A percentile compares a stretch with the other conserved stretches of the same genome.
Conservation (phyloP, 2,113 vertebrate genomes). For the Myxocyprinus asiaticus region DNA sequence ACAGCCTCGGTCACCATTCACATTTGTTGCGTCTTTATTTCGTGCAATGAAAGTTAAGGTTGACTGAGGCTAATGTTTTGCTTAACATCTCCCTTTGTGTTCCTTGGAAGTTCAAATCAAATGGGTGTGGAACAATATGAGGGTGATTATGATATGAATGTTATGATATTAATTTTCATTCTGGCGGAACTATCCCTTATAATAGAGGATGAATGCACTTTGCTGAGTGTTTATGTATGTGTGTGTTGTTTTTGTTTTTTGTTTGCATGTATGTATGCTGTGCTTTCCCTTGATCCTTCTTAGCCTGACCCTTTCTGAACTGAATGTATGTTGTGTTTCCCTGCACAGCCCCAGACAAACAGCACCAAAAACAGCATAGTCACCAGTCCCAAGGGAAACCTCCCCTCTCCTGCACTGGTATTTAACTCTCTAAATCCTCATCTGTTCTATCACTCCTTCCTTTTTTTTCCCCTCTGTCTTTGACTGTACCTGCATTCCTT, state of each 20-base stretch:
- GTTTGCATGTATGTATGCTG: conserved; percentile 29
- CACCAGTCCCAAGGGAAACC: conserved; percentile 93
- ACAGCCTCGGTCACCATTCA: no score
- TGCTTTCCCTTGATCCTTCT: conserved; percentile 10
- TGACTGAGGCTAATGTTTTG: no score
- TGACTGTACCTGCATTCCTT: conserved; percentile 42
- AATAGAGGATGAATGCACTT: no score
- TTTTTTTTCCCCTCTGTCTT: background rate
- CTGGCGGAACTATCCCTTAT: background rate
- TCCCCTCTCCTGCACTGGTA: conserved; percentile 93
- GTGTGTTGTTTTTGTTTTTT: background rate
- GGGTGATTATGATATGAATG: no score
- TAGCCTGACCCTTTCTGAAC: conserved; percentile 39
- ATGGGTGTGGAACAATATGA: no score
- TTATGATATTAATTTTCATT: no score
- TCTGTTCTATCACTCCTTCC: conserved; percentile 33
- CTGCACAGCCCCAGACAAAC: conserved; percentile 91
- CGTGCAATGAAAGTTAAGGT: no score
- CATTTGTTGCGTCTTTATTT: no score
- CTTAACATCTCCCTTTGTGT: no score
- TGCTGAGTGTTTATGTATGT: no score
- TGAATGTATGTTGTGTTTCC: conserved; percentile 55
- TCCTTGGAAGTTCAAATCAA: no score
- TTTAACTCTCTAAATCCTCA: conserved; percentile 67
- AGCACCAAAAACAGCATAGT: conserved; percentile 71